These are phyloP conservation scores for Tinea semifulvella DNA, from an alignment of 2,888 invertebrate genomes.

Conservation along the genomic window DNA sequence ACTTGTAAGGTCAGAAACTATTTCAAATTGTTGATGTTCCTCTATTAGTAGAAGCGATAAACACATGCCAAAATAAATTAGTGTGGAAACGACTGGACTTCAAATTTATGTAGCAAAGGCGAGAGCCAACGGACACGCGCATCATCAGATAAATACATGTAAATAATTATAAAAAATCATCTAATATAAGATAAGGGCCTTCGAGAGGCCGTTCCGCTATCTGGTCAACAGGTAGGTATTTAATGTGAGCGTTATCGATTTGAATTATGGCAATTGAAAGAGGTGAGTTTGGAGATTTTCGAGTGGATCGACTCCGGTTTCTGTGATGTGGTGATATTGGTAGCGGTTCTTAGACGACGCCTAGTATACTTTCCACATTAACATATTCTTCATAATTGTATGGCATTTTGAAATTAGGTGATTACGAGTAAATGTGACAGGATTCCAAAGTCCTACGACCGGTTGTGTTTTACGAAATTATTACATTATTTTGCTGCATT, in stretches of 20 bases:
- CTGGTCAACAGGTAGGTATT: constrained; percentile 39
- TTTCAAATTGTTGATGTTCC: constrained; percentile 9
- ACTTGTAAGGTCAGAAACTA: constrained; percentile 9
- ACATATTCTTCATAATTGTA: no score
- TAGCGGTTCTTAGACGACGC: constrained; percentile 3
- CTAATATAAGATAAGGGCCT: constrained; percentile 54
- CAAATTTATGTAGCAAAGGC: constrained; percentile 30
- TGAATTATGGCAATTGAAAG: constrained; percentile 50
- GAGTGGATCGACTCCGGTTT: constrained; percentile 42
- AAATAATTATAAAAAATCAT: constrained; percentile 65
- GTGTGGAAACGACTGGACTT: constrained; percentile 31
- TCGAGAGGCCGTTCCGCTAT: constrained; percentile 59
- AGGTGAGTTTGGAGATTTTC: constrained; percentile 27
- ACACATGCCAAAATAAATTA: constrained; percentile 38
- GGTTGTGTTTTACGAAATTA: no score
- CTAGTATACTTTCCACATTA: no score
- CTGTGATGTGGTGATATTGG: constrained; percentile 18
- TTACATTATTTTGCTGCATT: no score
- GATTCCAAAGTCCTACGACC: no score
- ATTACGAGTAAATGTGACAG: no score
- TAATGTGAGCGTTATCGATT: constrained; percentile 50
- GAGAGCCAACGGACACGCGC: constrained; percentile 35
- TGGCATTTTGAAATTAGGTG: no score
- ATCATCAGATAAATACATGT: constrained; percentile 57
- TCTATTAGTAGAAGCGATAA: constrained; percentile 22